A percentile compares a stretch with the other conserved stretches of the same genome.
Conservation (phyloP, 2,113 vertebrate species). For the Pristiophorus japonicus region DNA sequence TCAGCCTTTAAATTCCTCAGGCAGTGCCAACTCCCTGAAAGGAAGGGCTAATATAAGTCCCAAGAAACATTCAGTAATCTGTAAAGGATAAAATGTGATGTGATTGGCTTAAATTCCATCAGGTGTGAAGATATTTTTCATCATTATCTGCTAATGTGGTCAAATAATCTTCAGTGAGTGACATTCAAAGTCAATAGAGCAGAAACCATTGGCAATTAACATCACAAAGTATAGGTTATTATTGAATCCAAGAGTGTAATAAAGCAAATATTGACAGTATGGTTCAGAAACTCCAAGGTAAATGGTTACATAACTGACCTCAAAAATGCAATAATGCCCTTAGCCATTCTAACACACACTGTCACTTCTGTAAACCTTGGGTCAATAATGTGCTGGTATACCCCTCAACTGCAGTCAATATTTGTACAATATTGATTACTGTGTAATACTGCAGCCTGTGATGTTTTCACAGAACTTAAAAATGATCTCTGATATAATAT, state of each 20-base stretch:
- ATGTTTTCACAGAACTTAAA: background rate
- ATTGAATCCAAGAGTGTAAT: slow-evolving; percentile 25
- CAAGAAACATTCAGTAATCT: background rate
- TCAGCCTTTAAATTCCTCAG: background rate
- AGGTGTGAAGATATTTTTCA: slow-evolving; percentile 25
- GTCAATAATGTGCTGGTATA: slow-evolving; percentile 17
- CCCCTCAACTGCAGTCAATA: slow-evolving; percentile 1
- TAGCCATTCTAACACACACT: background rate
- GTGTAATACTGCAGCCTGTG: background rate
- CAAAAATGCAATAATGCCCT: slow-evolving; percentile 33
- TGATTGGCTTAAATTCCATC: slow-evolving; percentile 6
- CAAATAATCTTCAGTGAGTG: background rate
- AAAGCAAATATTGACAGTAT: slow-evolving; percentile 31
- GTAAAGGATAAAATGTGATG: background rate
- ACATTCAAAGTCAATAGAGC: slow-evolving; percentile 10
- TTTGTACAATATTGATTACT: slow-evolving; percentile 29
- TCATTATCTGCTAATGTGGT: slow-evolving; percentile 2
- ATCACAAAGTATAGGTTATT: slow-evolving; percentile 4
- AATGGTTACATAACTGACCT: slow-evolving; percentile 27
- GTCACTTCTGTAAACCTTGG: slow-evolving; percentile 15
- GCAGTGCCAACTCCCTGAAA: background rate
- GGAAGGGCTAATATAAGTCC: background rate
- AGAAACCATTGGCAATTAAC: slow-evolving; percentile 16
- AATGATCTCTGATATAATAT: slow-evolving; percentile 18
- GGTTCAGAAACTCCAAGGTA: background rate